Percentiles rank a stretch among this genome's conserved stretches.
phyloP scores from a whole-genome alignment of 1,140 invertebrate genomes.

The Eumaeus atala region DNA sequence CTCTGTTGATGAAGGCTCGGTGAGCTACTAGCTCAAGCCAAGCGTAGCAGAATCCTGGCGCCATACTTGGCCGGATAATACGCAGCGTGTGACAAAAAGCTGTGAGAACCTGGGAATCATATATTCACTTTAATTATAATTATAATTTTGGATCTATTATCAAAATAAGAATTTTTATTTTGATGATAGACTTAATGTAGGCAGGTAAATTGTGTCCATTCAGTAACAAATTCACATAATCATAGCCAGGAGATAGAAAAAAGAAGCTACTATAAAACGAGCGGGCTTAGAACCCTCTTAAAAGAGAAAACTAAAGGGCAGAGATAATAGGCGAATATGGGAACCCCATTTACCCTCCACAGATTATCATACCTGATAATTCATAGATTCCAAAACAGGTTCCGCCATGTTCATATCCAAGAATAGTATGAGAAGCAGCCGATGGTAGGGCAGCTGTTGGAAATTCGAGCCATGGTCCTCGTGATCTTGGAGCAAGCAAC shows the following conservation, averaged over 20 bases:
- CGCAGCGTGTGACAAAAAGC: constrained; percentile 95
- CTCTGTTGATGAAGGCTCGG: constrained; percentile 94
- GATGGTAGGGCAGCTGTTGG: constrained; percentile 97
- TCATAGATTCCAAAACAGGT: constrained; percentile 92
- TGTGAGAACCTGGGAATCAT: constrained; percentile 79
- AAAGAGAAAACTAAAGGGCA: too few relatives aligned
- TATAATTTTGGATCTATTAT: too few relatives aligned
- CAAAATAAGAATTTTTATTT: too few relatives aligned
- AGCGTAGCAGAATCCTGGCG: constrained; percentile 97
- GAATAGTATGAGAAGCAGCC: constrained; percentile 98
- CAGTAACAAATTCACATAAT: too few relatives aligned
- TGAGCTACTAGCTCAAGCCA: constrained; percentile 99
- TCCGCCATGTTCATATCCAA: constrained; percentile 96
- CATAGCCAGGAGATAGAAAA: too few relatives aligned
- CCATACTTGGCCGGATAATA: constrained; percentile 93
- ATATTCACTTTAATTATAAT: too few relatives aligned
- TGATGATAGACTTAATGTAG: too few relatives aligned
- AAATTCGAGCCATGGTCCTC: constrained; percentile 91
- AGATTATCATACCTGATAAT: constrained; percentile 80
- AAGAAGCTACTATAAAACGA: too few relatives aligned
- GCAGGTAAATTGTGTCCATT: too few relatives aligned
- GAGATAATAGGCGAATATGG: too few relatives aligned
- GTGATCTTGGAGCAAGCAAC: constrained; percentile 95
- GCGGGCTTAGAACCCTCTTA: too few relatives aligned
- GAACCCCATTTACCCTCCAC: too few relatives aligned